Percentiles rank a stretch among this genome's conserved stretches.
phyloP scores from a whole-genome alignment of 2,113 vertebrate species.

The Hippoglossus stenolepis region DNA sequence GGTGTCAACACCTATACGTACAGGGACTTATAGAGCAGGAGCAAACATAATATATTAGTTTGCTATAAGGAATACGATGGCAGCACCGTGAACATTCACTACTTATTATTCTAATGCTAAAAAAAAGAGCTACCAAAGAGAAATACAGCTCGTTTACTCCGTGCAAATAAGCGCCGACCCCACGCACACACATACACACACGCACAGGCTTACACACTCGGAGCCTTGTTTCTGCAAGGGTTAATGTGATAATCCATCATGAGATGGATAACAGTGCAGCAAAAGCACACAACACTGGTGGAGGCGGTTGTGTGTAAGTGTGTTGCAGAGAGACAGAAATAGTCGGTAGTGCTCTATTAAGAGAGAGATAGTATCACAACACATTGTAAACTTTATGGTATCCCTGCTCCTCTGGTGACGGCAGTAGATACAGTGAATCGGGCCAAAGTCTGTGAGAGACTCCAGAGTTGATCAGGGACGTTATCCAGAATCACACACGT shows the following conservation, averaged over 20 bases:
- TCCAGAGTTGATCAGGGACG: too few relatives aligned
- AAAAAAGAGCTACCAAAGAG: too few relatives aligned
- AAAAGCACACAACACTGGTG: background rate
- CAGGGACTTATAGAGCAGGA: background rate
- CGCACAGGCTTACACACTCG: background rate
- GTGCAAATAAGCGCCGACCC: too few relatives aligned
- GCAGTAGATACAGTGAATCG: background rate
- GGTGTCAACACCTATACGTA: slow-evolving; percentile 7
- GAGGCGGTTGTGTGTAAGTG: background rate
- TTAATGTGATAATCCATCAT: slow-evolving; percentile 45
- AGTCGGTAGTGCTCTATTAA: background rate
- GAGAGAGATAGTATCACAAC: too few relatives aligned
- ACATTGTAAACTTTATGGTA: background rate
- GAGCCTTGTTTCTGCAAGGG: background rate
- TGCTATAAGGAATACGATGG: background rate
- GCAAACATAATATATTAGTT: background rate
- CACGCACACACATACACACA: too few relatives aligned
- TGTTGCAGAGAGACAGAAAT: slow-evolving; percentile 27
- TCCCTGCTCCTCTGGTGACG: background rate
- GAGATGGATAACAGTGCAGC: slow-evolving; percentile 13
- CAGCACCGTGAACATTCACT: background rate
- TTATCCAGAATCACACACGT: too few relatives aligned
- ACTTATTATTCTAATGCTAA: too few relatives aligned
- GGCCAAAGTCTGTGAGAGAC: background rate
- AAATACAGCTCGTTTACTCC: too few relatives aligned